These are phyloP conservation scores for Megathymus violae DNA, from an alignment of 1,140 invertebrate genomes.

Conservation along the genomic window DNA sequence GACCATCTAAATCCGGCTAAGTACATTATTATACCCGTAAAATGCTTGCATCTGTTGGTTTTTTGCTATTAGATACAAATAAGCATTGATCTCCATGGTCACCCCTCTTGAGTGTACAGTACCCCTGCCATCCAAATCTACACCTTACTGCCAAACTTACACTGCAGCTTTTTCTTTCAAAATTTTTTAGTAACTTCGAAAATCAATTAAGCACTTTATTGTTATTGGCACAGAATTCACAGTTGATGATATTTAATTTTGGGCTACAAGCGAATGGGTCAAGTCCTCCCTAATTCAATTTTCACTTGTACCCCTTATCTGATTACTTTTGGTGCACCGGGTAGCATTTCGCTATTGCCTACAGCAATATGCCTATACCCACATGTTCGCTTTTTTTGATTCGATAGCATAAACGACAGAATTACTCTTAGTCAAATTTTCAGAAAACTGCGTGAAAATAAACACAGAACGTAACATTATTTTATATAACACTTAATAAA, in stretches of 20 bases:
- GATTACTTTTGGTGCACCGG: constrained; percentile 67
- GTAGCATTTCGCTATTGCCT: constrained; percentile 51
- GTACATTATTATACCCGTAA: constrained; percentile 81
- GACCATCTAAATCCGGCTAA: constrained; percentile 72
- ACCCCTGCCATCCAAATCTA: constrained; percentile 25
- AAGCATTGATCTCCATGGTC: constrained; percentile 70
- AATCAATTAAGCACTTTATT: constrained; percentile 32
- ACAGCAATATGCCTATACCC: constrained; percentile 38
- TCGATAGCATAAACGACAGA: too few species aligned
- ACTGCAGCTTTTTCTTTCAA: constrained; percentile 25
- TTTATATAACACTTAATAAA: too few species aligned
- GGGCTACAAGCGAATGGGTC: constrained; percentile 56
- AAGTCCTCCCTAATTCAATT: constrained; percentile 77
- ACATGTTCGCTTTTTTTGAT: constrained; percentile 13
- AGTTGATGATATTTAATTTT: constrained; percentile 25
- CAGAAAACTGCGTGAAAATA: too few species aligned
- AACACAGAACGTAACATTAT: too few species aligned
- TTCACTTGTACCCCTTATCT: constrained; percentile 72
- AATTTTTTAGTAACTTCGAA: neutral
- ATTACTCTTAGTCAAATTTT: neutral
- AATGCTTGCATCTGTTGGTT: constrained; percentile 79
- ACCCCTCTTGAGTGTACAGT: constrained; percentile 45
- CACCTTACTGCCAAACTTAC: neutral
- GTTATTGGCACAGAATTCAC: constrained; percentile 9
- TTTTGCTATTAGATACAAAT: constrained; percentile 81